A percentile compares a stretch with the other conserved stretches of the same genome.
phyloP scores from a whole-genome alignment of 2,888 invertebrate species.

The Anaspis maculata region DNA sequence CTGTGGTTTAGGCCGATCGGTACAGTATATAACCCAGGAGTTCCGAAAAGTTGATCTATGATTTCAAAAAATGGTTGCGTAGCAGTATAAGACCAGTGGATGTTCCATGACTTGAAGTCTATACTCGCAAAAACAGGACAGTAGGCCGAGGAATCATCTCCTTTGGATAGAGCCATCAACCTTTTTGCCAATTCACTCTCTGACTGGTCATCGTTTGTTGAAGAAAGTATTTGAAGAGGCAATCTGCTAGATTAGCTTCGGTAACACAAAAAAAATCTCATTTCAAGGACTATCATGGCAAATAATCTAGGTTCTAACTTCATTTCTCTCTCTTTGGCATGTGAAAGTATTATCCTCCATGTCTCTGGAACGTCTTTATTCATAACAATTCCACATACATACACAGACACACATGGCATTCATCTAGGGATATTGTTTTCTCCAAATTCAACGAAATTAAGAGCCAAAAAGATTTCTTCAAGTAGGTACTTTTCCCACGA shows the following conservation, averaged over 20 bases:
- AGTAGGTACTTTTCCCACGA: no score
- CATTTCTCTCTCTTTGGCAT: background rate
- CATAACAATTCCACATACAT: no score
- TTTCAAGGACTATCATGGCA: background rate
- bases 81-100: background rate
- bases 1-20: no score
- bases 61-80: background rate
- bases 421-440: no score
- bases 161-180: background rate
- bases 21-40: background rate
- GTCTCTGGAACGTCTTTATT: no score
- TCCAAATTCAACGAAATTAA: no score
- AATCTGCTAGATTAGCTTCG: slow-evolving; percentile 2
- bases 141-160: background rate
- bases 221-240: slow-evolving; percentile 10
- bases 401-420: no score
- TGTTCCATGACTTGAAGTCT: background rate
- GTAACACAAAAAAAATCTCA: background rate
- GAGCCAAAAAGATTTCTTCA: no score
- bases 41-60: background rate
- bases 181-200: background rate
- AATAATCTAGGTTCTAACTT: background rate
- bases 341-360: no score
- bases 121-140: background rate
- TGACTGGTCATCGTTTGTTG: slow-evolving; percentile 1